Conservation (phyloP, 2,797 vertebrate species). For the Ctenochaetus hawaiiensis region DNA sequence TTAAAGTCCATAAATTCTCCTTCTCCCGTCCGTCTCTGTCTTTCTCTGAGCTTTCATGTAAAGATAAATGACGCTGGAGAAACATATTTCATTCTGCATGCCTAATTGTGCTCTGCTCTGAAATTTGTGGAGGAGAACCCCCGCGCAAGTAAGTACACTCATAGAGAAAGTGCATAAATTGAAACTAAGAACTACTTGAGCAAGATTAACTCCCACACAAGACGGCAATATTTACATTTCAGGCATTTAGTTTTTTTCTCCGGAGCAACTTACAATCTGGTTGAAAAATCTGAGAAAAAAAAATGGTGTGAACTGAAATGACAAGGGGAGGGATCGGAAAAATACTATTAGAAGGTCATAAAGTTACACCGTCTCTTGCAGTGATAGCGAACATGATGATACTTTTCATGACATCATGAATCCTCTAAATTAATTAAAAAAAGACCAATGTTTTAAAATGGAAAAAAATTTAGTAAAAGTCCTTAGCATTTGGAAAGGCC, state of each 20-base stretch:
- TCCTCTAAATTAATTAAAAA: not conserved
- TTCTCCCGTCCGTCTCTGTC: slow-evolving; percentile 23
- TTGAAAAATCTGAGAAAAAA: slow-evolving; percentile 1
- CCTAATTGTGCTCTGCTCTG: slow-evolving; percentile 63
- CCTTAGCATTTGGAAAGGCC: accelerated
- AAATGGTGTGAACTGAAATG: not conserved
- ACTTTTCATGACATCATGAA: slow-evolving; percentile 1
- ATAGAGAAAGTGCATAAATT: slow-evolving; percentile 67
- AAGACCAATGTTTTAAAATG: not conserved
- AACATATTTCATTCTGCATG: slow-evolving; percentile 67
- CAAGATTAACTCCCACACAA: slow-evolving; percentile 72
- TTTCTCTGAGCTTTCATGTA: slow-evolving; percentile 30
- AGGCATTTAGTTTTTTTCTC: slow-evolving; percentile 21
- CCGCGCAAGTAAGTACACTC: slow-evolving; percentile 53
- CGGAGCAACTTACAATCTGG: slow-evolving; percentile 10
- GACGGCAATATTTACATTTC: slow-evolving; percentile 65
- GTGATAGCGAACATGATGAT: not conserved
- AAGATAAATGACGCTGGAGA: slow-evolving; percentile 41
- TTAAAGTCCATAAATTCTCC: slow-evolving; percentile 39
- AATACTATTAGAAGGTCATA: not conserved
- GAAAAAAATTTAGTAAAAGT: not conserved
- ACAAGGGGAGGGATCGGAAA: slow-evolving; percentile 17
- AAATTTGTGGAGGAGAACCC: slow-evolving; percentile 73
- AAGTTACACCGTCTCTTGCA: not conserved
- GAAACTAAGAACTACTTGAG: slow-evolving; percentile 66